Conservation (phyloP, 2,797 vertebrate genomes). For the Synaphobranchus kaupii region DNA sequence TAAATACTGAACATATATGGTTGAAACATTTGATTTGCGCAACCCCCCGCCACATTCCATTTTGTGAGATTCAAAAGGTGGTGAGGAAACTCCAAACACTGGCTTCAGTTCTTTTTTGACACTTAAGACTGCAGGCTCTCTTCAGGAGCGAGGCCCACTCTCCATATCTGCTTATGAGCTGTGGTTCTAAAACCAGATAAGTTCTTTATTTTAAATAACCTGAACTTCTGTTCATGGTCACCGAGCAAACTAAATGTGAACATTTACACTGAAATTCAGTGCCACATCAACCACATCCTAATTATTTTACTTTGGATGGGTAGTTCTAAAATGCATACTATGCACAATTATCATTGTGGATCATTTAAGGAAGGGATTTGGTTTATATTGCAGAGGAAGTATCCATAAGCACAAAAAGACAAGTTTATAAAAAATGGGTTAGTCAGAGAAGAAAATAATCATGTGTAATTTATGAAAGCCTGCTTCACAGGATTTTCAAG, state of each 20-base stretch:
- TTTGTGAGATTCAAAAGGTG: neutral
- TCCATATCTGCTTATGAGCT: neutral
- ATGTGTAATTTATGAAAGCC: neutral
- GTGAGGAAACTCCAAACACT: neutral
- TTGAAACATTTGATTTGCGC: neutral
- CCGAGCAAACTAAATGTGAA: neutral
- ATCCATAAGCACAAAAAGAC: neutral
- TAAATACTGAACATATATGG: neutral
- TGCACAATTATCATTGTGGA: neutral
- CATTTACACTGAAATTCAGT: neutral
- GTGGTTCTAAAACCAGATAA: neutral
- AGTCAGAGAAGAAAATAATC: neutral
- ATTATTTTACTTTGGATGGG: neutral
- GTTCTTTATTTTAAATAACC: neutral
- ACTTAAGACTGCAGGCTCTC: neutral
- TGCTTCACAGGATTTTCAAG: neutral
- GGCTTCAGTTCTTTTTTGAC: neutral
- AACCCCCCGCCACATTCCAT: neutral
- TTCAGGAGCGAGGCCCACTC: neutral
- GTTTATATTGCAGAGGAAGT: neutral
- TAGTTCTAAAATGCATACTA: neutral
- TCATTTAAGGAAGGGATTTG: neutral
- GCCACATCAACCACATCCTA: neutral
- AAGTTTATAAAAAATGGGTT: neutral
- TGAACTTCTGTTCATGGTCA: neutral